These are phyloP conservation scores for Buathra laborator DNA, from an alignment of 2,888 invertebrate species.

Conservation along the genomic window DNA sequence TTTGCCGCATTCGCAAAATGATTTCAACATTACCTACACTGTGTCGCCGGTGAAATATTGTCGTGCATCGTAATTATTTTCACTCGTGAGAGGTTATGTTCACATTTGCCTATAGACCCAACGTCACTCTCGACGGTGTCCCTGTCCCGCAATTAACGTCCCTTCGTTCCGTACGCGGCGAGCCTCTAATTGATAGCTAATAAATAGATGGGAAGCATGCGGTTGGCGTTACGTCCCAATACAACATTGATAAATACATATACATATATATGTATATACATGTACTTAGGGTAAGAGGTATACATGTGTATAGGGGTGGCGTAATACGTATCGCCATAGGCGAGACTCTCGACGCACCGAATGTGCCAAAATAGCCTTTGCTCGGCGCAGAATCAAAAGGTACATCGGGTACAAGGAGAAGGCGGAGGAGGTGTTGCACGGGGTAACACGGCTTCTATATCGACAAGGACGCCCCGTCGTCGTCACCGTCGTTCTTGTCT, in stretches of 20 bases:
- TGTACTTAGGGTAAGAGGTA: background rate
- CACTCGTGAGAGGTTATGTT: background rate
- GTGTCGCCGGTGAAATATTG: background rate
- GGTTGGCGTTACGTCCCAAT: slow-evolving; percentile 18
- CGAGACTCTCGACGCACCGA: slow-evolving; percentile 41
- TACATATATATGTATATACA: background rate
- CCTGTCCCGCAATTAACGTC: slow-evolving; percentile 63
- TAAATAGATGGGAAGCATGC: slow-evolving; percentile 54
- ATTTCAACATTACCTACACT: no score
- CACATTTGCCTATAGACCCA: slow-evolving; percentile 14
- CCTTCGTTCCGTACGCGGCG: slow-evolving; percentile 38
- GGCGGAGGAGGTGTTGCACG: slow-evolving; percentile 13
- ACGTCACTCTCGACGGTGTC: slow-evolving; percentile 43
- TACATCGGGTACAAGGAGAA: background rate
- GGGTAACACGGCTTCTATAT: background rate
- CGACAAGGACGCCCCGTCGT: slow-evolving; percentile 49
- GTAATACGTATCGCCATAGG: background rate
- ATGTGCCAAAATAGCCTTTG: slow-evolving; percentile 42
- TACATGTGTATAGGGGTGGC: background rate
- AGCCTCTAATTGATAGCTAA: slow-evolving; percentile 67
- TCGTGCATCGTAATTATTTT: background rate
- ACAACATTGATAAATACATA: slow-evolving; percentile 4
- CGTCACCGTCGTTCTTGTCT: slow-evolving; percentile 29
- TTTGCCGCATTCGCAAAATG: no score
- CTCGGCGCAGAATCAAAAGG: slow-evolving; percentile 34